These are phyloP conservation scores for Pongo pygmaeus DNA, from an alignment of 2,113 vertebrate species.

Conservation along the genomic window DNA sequence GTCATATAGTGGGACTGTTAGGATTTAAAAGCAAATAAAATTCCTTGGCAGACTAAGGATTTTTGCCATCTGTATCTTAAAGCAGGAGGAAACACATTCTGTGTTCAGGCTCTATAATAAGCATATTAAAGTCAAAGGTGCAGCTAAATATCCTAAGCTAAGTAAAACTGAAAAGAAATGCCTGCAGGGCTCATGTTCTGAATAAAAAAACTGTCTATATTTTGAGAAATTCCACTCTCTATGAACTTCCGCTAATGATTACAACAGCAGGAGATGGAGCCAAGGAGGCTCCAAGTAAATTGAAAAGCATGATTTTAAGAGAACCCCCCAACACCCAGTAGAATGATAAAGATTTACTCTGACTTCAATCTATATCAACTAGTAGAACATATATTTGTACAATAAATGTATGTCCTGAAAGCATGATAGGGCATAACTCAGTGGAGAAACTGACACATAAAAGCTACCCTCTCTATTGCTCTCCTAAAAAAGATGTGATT, in stretches of 20 bases:
- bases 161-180: constrained; percentile 46
- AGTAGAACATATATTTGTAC: background rate
- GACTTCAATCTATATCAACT: background rate
- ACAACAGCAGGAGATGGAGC: background rate
- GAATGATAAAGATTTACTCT: background rate
- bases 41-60: constrained; percentile 32
- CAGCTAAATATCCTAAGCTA: background rate
- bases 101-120: background rate
- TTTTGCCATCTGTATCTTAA: constrained; percentile 54
- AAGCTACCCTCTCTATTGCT: background rate
- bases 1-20: constrained; percentile 49
- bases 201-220: constrained; percentile 3
- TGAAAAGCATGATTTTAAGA: constrained; percentile 31
- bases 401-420: background rate
- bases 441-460: background rate
- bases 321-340: background rate
- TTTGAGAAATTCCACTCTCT: constrained; percentile 14
- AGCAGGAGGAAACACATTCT: background rate
- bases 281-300: constrained; percentile 26
- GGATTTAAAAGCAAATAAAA: constrained; percentile 67
- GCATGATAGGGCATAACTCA: background rate
- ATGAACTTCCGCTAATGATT: constrained; percentile 26
- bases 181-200: background rate
- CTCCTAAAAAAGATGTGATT: background rate
- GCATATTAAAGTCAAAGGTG: constrained; percentile 45